Conservation (phyloP, 2,113 vertebrate genomes). For the Lophotis ruficrista region DNA sequence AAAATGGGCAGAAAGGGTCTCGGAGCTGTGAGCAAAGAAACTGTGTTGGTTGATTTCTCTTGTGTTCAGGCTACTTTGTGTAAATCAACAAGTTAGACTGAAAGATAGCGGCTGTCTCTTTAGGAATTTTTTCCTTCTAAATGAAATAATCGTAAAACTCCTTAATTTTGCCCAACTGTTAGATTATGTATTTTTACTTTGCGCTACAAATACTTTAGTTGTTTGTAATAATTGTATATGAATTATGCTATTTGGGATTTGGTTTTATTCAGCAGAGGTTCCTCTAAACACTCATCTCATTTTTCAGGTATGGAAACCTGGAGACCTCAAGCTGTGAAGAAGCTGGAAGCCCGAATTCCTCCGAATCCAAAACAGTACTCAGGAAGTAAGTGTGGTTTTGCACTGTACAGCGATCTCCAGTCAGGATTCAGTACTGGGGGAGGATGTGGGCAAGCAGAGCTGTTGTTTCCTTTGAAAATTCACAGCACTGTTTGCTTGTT, state of each 20-base stretch:
- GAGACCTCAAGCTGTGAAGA: constrained; percentile 75
- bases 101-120: not conserved
- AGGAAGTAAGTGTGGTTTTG: constrained; percentile 81
- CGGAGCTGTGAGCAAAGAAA: not conserved
- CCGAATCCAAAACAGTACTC: constrained; percentile 79
- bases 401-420: not conserved
- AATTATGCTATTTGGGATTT: not conserved
- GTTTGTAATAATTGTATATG: not conserved
- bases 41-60: not conserved
- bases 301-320: constrained; percentile 82
- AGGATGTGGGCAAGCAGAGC: not conserved
- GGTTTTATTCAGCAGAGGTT: not conserved
- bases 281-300: not conserved
- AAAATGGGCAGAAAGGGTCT: not conserved
- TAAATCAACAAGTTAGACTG: not conserved
- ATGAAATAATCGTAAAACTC: not conserved
- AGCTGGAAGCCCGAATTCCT: constrained; percentile 55
- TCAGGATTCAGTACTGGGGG: not conserved
- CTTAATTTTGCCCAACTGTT: not conserved
- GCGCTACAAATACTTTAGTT: not conserved
- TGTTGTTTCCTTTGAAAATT: not conserved
- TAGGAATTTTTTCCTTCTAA: not conserved
- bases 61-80: not conserved
- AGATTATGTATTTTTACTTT: not conserved
- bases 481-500: not conserved